A percentile compares a stretch with the other conserved stretches of the same genome.
Conservation (phyloP, 2,113 vertebrate species). For the Prunella himalayana region DNA sequence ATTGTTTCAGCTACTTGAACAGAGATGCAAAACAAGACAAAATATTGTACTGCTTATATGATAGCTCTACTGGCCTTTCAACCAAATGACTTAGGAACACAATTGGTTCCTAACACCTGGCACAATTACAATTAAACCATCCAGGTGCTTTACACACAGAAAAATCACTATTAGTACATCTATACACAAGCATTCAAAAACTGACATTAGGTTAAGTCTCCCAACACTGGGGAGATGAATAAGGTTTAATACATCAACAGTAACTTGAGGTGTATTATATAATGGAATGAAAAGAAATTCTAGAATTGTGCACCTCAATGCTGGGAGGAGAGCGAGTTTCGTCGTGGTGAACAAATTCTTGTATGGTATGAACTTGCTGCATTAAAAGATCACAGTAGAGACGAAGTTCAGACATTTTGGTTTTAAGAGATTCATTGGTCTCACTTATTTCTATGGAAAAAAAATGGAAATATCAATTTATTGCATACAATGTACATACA, state of each 20-base stretch:
- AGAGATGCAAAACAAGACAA: background rate
- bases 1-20: background rate
- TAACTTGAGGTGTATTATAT: background rate
- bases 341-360: slow-evolving; percentile 81
- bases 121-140: background rate
- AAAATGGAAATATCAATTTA: background rate
- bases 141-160: background rate
- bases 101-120: background rate
- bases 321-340: slow-evolving; percentile 72
- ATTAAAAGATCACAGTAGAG: slow-evolving; percentile 95
- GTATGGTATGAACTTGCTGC: slow-evolving; percentile 88
- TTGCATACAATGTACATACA: background rate
- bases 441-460: slow-evolving; percentile 81
- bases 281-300: background rate
- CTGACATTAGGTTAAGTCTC: background rate
- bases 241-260: background rate
- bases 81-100: background rate
- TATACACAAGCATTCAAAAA: background rate
- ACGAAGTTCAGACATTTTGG: slow-evolving; percentile 97
- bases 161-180: background rate
- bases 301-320: slow-evolving; percentile 61
- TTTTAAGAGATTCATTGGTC: slow-evolving; percentile 91
- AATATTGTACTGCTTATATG: background rate
- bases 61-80: background rate
- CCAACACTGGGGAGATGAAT: background rate